Base-by-base conservation (phyloP, 2,113 vertebrate genomes). In the Silurus asotus region DNA sequence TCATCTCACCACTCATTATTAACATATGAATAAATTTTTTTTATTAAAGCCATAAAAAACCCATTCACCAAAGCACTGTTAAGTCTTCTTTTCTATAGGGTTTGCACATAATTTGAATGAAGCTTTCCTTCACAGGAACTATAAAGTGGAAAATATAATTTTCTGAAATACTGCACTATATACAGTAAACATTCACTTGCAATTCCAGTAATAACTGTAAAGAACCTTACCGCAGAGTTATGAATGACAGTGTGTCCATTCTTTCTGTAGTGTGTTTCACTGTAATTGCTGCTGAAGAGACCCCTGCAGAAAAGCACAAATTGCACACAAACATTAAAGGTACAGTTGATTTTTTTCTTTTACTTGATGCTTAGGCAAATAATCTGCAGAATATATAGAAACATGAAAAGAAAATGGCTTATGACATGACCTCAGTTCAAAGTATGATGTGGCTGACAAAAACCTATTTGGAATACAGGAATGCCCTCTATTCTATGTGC, bases 251-350 rank as follows among this genome's bases (percentile, higher is more conserved):
- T 91, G 0, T 93, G 94, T 91, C 98, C 97, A 4, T 98, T 96
- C 75, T 93, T 93, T 92, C 93, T 88, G 87, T 98, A 99, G 91
- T 99, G 97, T 8, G 95, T 98, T 93, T 98, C 97, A 19, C 94
- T 96, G 93, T 98, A 99, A 91, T 95, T 92, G 83, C 94, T 93
- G 85, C 96, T 94, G 87, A 99, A 93, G 88, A 99, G 95, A 8
- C 96, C 97, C 91, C 98, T 99, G 90, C 45, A 92, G 62, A 53
- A 93, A 90, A 92, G 87, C 20, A 81, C 83, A 85, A 55, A 75
- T 11, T 48, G 59, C 13, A 77, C 10, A 81, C 15, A 72, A 64
- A 37, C 23, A 70, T 70, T 56, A 67, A 48, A 64, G 13, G 14
- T 37, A 8, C 10, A 28, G 15, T 59, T 19, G 1, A 78, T 56